A percentile compares a stretch with the other conserved stretches of the same genome.
These are phyloP conservation scores for Babylonia areolata DNA, from an alignment of 1,140 invertebrate genomes.

Conservation along the genomic window DNA sequence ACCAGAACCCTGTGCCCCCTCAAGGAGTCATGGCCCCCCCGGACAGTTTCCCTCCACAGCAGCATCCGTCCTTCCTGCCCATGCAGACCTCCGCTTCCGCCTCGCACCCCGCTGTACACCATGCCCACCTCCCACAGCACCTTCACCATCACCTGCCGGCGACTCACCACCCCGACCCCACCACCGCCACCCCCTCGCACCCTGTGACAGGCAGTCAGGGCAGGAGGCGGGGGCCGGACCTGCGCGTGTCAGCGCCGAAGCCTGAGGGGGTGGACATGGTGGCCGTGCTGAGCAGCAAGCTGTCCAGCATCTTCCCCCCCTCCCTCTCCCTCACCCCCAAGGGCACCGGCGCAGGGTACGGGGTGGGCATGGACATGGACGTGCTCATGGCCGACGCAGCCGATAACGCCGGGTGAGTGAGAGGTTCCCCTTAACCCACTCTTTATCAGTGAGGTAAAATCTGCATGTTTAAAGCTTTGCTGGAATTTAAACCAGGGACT, in stretches of 20 bases:
- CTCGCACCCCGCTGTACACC: neutral
- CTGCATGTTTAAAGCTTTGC: too few species aligned
- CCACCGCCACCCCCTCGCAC: neutral
- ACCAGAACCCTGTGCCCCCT: neutral
- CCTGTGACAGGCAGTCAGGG: neutral
- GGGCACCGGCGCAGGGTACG: constrained; percentile 71
- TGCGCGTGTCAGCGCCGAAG: constrained; percentile 35
- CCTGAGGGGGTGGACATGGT: constrained; percentile 52
- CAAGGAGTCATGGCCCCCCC: neutral
- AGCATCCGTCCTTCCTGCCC: neutral
- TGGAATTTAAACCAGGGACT: too few species aligned
- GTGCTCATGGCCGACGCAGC: constrained; percentile 58
- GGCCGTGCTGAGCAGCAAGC: constrained; percentile 57
- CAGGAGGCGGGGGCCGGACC: constrained; percentile 1
- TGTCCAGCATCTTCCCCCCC: constrained; percentile 61
- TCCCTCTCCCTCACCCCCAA: constrained; percentile 66
- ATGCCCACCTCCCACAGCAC: constrained; percentile 9
- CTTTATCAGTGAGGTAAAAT: too few species aligned
- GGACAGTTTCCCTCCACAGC: neutral
- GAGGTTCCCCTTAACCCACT: too few species aligned
- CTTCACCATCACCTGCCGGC: constrained; percentile 8
- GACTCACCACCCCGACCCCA: neutral
- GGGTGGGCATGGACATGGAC: constrained; percentile 70
- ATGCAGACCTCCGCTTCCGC: neutral
- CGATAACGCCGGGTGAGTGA: constrained; percentile 49